Conservation (phyloP, 2,113 vertebrate genomes). For the Arenaria interpres region DNA sequence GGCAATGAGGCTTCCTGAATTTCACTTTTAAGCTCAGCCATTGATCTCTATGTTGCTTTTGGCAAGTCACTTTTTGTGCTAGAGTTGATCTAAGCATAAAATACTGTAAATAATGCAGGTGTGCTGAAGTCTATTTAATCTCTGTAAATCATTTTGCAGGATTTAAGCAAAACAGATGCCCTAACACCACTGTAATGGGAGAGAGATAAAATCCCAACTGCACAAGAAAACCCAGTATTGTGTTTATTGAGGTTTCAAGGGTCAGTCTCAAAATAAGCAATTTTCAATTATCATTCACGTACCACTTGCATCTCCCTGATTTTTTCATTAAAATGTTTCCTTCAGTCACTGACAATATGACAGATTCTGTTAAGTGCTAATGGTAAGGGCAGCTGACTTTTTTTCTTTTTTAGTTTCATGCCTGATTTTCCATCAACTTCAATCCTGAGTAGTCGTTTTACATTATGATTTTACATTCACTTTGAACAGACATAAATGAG, state of each 20-base stretch:
- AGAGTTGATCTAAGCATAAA: neutral
- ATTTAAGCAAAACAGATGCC: neutral
- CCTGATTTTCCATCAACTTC: neutral
- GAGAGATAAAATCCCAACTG: neutral
- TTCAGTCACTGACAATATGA: neutral
- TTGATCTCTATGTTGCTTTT: neutral
- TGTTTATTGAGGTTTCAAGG: neutral
- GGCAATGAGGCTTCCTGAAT: neutral
- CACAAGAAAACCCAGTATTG: neutral
- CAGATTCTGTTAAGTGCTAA: neutral
- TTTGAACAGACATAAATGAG: constrained; percentile 2
- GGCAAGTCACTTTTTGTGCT: neutral
- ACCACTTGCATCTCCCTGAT: neutral
- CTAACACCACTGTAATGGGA: neutral
- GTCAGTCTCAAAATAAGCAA: constrained; percentile 19
- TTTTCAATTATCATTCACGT: neutral
- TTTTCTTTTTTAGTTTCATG: neutral
- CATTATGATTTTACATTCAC: neutral
- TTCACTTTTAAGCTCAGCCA: neutral
- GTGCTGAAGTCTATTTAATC: neutral
- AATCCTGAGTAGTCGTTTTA: neutral
- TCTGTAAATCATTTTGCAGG: neutral
- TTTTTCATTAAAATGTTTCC: neutral
- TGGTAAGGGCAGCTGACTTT: neutral
- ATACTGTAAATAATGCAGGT: neutral